Conservation (phyloP, 2,113 vertebrate species). For the Tetrao urogallus region DNA sequence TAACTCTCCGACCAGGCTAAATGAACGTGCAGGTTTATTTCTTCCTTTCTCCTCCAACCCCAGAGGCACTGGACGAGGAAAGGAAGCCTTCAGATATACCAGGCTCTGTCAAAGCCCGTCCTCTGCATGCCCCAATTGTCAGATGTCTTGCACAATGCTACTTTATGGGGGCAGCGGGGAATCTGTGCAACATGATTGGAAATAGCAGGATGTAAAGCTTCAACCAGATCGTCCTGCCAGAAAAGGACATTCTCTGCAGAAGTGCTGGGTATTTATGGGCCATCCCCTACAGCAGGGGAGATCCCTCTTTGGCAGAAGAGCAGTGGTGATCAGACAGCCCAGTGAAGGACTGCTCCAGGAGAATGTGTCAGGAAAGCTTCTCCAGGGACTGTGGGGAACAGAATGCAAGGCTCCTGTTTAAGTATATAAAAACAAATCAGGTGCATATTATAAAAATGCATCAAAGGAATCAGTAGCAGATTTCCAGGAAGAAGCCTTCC, state of each 20-base stretch:
- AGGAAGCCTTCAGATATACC: background rate
- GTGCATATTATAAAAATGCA: fast-evolving
- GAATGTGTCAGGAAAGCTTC: background rate
- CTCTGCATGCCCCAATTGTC: background rate
- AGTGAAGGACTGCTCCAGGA: fast-evolving
- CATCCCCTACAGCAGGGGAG: background rate
- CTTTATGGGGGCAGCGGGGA: background rate
- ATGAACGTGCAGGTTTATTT: background rate
- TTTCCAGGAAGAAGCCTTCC: background rate
- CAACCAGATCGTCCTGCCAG: background rate
- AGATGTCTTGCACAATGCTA: background rate
- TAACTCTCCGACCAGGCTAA: background rate
- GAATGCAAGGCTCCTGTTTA: background rate
- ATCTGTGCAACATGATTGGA: background rate
- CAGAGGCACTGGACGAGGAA: background rate
- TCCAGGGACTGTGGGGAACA: background rate
- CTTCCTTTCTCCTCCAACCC: background rate
- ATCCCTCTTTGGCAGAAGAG: background rate
- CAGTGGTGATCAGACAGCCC: background rate
- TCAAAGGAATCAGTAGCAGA: background rate
- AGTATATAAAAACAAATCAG: background rate
- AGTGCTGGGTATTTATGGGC: background rate
- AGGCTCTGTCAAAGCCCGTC: background rate
- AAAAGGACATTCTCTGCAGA: background rate
- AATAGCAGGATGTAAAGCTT: background rate